phyloP scores from a whole-genome alignment of 2,797 vertebrate genomes.

The Acomys russatus region DNA sequence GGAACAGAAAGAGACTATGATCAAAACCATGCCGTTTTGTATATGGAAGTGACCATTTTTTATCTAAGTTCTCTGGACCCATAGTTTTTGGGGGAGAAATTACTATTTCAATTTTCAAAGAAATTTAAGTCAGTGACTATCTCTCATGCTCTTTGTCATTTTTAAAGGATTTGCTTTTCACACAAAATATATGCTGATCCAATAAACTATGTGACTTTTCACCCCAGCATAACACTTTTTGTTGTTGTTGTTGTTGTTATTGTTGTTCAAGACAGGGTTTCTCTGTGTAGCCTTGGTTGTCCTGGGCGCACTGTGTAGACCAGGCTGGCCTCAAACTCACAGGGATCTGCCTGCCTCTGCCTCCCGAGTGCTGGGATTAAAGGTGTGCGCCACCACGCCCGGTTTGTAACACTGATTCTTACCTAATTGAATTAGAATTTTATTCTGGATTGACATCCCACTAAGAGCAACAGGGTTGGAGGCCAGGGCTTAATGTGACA shows the following conservation, averaged over 20 bases:
- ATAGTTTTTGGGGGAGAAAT: slow-evolving; percentile 15
- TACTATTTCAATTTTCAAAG: slow-evolving; percentile 39
- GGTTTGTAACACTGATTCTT: slow-evolving; percentile 16
- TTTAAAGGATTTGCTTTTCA: background rate
- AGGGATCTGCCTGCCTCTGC: too few species aligned
- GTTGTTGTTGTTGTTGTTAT: too few species aligned
- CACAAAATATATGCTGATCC: background rate
- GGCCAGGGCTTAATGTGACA: slow-evolving; percentile 23
- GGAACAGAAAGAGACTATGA: slow-evolving; percentile 57
- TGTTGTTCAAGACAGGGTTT: too few species aligned
- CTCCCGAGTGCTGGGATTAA: too few species aligned
- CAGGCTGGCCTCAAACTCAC: too few species aligned
- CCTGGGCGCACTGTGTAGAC: too few species aligned
- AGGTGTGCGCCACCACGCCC: too few species aligned
- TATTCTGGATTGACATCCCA: slow-evolving; percentile 21
- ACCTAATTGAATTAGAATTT: slow-evolving; percentile 65
- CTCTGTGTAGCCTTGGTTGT: too few species aligned
- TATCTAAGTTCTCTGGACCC: background rate
- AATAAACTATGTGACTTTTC: slow-evolving; percentile 40
- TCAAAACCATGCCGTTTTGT: background rate
- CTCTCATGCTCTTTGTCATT: background rate
- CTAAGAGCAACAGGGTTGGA: slow-evolving; percentile 56
- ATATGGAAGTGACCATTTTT: slow-evolving; percentile 26
- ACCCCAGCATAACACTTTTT: background rate
- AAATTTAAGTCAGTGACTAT: background rate